Evolutionary conservation across 2,888 invertebrate species (phyloP).

Genomic region (Drosophila niveifrons): DNA sequence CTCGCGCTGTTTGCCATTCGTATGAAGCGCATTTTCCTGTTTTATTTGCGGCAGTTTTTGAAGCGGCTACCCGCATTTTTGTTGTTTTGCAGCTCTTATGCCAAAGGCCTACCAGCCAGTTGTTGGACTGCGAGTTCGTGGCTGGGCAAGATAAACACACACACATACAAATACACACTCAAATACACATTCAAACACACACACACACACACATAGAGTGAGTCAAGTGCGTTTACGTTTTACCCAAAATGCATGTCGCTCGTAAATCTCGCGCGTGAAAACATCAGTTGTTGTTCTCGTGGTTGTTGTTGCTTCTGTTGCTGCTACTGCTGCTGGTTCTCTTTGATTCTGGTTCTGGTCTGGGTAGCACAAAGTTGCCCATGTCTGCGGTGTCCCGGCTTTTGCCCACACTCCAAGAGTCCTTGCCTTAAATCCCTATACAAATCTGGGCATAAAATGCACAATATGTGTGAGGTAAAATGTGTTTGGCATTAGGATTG

Average conservation of each 20-base stretch:
- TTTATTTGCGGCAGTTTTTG: slow-evolving; percentile 55
- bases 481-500: slow-evolving; percentile 14
- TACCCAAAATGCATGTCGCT: slow-evolving; percentile 72
- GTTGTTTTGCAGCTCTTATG: slow-evolving; percentile 60
- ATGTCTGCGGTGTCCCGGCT: slow-evolving; percentile 9
- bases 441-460: slow-evolving; percentile 50
- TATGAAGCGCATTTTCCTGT: slow-evolving; percentile 66
- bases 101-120: slow-evolving; percentile 61
- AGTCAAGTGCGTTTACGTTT: slow-evolving; percentile 73
- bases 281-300: slow-evolving; percentile 68
- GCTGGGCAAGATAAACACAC: slow-evolving; percentile 70
- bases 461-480: slow-evolving; percentile 38
- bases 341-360: slow-evolving; percentile 2
- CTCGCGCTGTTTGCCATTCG: slow-evolving; percentile 17
- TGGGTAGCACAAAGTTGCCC: slow-evolving; percentile 18
- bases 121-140: slow-evolving; percentile 40
- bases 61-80: slow-evolving; percentile 74
- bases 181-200: slow-evolving; percentile 5
- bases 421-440: slow-evolving; percentile 46
- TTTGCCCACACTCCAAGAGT: slow-evolving; percentile 13
- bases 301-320: slow-evolving; percentile 5
- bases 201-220: slow-evolving; percentile 9
- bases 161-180: slow-evolving; percentile 18
- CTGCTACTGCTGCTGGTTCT: slow-evolving; percentile 7
- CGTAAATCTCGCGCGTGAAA: slow-evolving; percentile 78